phyloP scores from a whole-genome alignment of 2,113 vertebrate genomes.

The Mirza zaza region DNA sequence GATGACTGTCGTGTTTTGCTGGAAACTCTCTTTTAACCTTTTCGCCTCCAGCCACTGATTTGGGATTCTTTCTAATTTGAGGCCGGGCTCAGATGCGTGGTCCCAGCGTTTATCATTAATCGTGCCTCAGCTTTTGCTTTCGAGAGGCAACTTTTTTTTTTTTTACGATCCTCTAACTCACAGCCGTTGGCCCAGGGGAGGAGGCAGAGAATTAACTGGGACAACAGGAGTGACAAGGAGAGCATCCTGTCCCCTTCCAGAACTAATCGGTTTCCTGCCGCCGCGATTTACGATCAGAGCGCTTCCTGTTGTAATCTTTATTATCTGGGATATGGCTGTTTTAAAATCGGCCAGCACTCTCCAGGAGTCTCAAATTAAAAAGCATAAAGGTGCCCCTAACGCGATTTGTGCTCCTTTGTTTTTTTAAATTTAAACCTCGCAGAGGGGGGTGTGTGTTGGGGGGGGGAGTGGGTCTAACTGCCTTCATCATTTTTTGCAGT shows the following conservation, averaged over 20 bases:
- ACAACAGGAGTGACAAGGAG: slow-evolving; percentile 4
- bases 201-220: slow-evolving; percentile 20
- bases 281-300: slow-evolving; percentile 7
- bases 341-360: slow-evolving; percentile 9
- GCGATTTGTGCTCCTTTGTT: slow-evolving; percentile 33
- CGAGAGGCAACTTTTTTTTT: not conserved
- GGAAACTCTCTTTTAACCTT: not conserved
- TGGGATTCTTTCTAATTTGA: not conserved
- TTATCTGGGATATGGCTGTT: slow-evolving; percentile 23
- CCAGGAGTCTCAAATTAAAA: slow-evolving; percentile 34
- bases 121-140: not conserved
- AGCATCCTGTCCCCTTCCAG: slow-evolving; percentile 60
- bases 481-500: no score
- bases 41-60: not conserved
- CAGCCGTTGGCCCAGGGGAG: not conserved
- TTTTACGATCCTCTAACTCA: slow-evolving; percentile 12
- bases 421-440: slow-evolving; percentile 54
- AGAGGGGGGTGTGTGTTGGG: no score
- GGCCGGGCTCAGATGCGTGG: not conserved
- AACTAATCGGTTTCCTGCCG: slow-evolving; percentile 63
- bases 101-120: slow-evolving; percentile 5
- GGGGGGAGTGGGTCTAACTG: not conserved
- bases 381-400: slow-evolving; percentile 29
- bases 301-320: slow-evolving; percentile 65
- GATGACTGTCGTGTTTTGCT: not conserved